Base-by-base conservation (phyloP, 2,888 invertebrate genomes). In the Temnothorax rugatulus region DNA sequence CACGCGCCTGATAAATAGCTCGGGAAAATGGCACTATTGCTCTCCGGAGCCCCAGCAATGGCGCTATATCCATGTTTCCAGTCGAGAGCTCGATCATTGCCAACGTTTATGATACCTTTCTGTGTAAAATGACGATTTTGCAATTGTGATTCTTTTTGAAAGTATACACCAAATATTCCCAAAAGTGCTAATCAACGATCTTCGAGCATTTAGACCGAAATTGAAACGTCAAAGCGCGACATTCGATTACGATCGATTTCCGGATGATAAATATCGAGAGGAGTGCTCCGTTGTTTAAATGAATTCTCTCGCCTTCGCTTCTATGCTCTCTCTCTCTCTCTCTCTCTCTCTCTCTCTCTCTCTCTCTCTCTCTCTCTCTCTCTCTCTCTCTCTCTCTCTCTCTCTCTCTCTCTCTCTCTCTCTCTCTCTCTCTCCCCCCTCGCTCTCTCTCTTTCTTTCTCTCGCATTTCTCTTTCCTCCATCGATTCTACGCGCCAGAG, bases 161-260 rank as follows among this genome's bases (percentile, higher is more conserved):
- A 54, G 41, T 44, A 5, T 44, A 5, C 34, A 50, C 15, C 38
- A 38, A 66, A 64, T 64, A 38, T 11, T 18, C 11, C 7, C 50
- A 7, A 68, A 77, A 54, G 8, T 38, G 25, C n/a, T 25, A 68
- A 57, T 69, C 29, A 41, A 29, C 47, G 9, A 38, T 52, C 15
- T 25, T 7, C 9, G 29, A 29, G 8, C 9, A 41, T 25, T 66
- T 77, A 34, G 41, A 57, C 18, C 29, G 41, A 77, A 69, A 69
- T 69, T 44, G 69, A 77, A 77, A 77, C 29, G 44, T 77, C 77
- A 57, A 41, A 21, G 21, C 29, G 4, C 29, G 44, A 74, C 59
- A 34, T 47, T 47, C 57, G 41, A 77, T 77, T 69, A 57, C 29
- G n/a, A 77, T 77, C 63, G 75, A 76, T 74, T 82, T 82, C 34